Base-by-base conservation (phyloP, 2,797 vertebrate genomes). In the Aphelocoma californica region DNA sequence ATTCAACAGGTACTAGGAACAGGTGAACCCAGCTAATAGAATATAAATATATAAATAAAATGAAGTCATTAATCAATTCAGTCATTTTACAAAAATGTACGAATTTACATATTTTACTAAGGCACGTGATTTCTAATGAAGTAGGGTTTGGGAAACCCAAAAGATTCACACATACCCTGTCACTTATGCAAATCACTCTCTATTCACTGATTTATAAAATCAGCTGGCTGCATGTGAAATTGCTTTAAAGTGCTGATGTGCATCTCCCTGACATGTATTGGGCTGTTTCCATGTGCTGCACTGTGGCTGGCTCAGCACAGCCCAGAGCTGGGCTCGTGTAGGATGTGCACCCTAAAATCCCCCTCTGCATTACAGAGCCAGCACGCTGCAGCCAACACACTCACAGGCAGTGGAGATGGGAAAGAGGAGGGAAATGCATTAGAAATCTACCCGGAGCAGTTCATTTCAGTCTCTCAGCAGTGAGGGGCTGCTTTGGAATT, bases 21-120 rank as follows among this genome's bases (percentile, higher is more conserved):
- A 85, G 66, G 74, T 84, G 48, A 93, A 84, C 16, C 13, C 56
- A 71, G 47, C 24, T 64, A 45, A 71, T 21, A 60, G 20, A 61
- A 87, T 45, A 19, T 28, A 85, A 86, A 73, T 69, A 56, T 20
- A 40, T 54, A 77, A 40, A 72, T 42, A 61, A 86, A 92, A 88
- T 57, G 5, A 90, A 61, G 23, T 45, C 73, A 71, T 87, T 67
- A 72, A 89, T 84, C 47, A 79, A 26, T 90, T 81, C n/a, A 21
- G 32, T 31, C 5, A 32, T 74, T 89, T 90, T 45, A 64, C 10
- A 79, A 60, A 90, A 84, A 75, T 28, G 20, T 38, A 32, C 16
- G 61, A 31, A 79, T 90, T 79, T 86, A 47, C 51, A 28, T 85
- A 44, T 87, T 88, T 87, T 89, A 77, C 29, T 47, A 64, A 67